Evolutionary conservation across 1,140 invertebrate genomes (phyloP), one percentile per base, ranked within the genome.

Genomic region (Procambarus virginalis): DNA sequence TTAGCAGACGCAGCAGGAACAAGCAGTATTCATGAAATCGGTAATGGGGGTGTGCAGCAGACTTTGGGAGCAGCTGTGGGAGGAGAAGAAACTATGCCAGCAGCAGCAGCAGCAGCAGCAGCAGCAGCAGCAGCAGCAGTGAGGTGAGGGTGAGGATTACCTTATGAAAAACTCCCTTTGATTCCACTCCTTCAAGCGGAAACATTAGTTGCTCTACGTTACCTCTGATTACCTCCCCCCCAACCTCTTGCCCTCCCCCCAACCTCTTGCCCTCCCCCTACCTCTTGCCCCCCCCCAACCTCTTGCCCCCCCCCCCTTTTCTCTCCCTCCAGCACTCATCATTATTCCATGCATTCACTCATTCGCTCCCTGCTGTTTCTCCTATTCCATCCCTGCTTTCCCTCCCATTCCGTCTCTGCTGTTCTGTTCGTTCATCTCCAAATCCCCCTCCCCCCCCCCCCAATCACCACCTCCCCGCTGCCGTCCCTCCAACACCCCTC

Each of bases 181-280:
- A 79, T 55, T 79, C 78, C 55, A n/a, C 48, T 79, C 49, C 78
- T 51, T 55, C 48, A 20, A n/a, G 48, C 78, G 45, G 78, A 79
- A 79, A n/a, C 48, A 55, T 22, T 55, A 79, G 22, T 55, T 60
- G 22, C 79, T n/a, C 34, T 51, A n/a, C n/a, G 79, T 81, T 60
- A 81, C 51, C 51, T 79, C 34, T 34, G 34, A 1, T 5, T 55
- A 4, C 51, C 51, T 4, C 8, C 51, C 51, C 12, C 8, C 51
- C 51, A 9, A n/a, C 79, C 51, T 17, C 14, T n/a, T 2, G 51
- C 77, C 46, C 55, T 8, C 48, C 77, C 14, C 12, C 77, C 51
- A 5, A 10, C 51, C 51, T 10, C 51, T 55, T n/a, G 60, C 14
- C 9, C 64, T 46, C 80, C 22, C 68, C 8, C n/a, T n/a, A 4